Conservation (phyloP, 1,140 invertebrate species). For the Lordiphosa clarofinis region DNA sequence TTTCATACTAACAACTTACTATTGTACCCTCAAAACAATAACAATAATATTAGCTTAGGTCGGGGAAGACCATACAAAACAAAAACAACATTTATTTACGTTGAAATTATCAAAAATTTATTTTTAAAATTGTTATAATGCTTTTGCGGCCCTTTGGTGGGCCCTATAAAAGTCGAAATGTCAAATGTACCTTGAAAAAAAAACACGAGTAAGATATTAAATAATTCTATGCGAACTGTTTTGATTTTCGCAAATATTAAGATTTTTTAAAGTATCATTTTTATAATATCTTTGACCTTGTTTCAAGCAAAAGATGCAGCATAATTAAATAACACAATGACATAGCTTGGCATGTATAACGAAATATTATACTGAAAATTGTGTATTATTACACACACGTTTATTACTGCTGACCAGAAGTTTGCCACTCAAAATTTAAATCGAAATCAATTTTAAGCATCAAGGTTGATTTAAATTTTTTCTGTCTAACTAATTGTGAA, state of each 20-base stretch:
- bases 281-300: too few relatives aligned
- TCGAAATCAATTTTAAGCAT: too few relatives aligned
- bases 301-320: too few relatives aligned
- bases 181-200: slow-evolving; percentile 66
- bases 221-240: slow-evolving; percentile 15
- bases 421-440: too few relatives aligned
- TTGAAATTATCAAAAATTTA: slow-evolving; percentile 39
- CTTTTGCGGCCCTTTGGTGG: slow-evolving; percentile 33
- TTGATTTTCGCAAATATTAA: slow-evolving; percentile 11
- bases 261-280: slow-evolving; percentile 8
- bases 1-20: slow-evolving; percentile 62
- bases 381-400: too few relatives aligned
- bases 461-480: too few relatives aligned
- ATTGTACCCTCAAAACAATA: slow-evolving; percentile 28
- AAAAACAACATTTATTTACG: slow-evolving; percentile 37
- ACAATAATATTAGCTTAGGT: slow-evolving; percentile 11
- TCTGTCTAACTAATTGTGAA: too few relatives aligned
- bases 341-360: too few relatives aligned
- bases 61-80: not conserved
- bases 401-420: too few relatives aligned
- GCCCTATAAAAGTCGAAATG: slow-evolving; percentile 38
- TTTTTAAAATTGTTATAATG: slow-evolving; percentile 61
- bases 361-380: too few relatives aligned
- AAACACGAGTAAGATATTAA: slow-evolving; percentile 14
- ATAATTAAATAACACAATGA: too few relatives aligned